A percentile compares a stretch with the other conserved stretches of the same genome.
Conservation (phyloP, 2,113 vertebrate genomes). For the Tupaia chinensis region DNA sequence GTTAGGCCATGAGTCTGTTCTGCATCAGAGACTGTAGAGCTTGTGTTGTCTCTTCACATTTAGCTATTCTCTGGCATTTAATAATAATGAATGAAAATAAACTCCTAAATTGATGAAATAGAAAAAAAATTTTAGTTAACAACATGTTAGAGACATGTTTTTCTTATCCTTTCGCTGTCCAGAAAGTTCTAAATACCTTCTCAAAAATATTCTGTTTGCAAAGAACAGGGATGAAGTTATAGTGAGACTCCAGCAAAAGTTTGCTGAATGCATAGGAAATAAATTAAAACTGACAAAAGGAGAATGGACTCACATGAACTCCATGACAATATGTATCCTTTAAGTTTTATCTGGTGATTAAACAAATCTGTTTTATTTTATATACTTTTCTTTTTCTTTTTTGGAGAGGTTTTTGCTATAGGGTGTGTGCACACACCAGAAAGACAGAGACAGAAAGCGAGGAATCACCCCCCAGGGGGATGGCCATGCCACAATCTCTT, state of each 20-base stretch:
- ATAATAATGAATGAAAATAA: slow-evolving; percentile 48
- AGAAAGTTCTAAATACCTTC: slow-evolving; percentile 9
- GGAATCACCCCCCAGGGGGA: too few relatives aligned
- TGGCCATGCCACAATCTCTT: too few relatives aligned
- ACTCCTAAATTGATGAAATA: not conserved
- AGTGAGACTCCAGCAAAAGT: not conserved
- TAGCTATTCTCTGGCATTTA: slow-evolving; percentile 15
- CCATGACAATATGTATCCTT: not conserved
- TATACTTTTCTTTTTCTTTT: not conserved
- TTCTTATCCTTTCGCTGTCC: not conserved
- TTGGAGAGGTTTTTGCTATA: too few relatives aligned
- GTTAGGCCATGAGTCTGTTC: not conserved
- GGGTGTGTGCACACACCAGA: too few relatives aligned
- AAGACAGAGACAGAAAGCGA: too few relatives aligned
- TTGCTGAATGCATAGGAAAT: not conserved
- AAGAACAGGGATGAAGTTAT: not conserved
- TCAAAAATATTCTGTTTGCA: slow-evolving; percentile 11
- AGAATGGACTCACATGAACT: not conserved
- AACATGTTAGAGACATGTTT: not conserved
- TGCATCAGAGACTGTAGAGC: not conserved
- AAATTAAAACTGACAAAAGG: not conserved
- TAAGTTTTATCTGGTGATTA: not conserved
- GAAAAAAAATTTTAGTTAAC: slow-evolving; percentile 17
- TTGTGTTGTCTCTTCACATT: slow-evolving; percentile 42
- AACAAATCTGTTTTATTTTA: not conserved